Evolutionary conservation across 1,140 invertebrate species (phyloP).

Genomic region (Nomia melanderi): DNA sequence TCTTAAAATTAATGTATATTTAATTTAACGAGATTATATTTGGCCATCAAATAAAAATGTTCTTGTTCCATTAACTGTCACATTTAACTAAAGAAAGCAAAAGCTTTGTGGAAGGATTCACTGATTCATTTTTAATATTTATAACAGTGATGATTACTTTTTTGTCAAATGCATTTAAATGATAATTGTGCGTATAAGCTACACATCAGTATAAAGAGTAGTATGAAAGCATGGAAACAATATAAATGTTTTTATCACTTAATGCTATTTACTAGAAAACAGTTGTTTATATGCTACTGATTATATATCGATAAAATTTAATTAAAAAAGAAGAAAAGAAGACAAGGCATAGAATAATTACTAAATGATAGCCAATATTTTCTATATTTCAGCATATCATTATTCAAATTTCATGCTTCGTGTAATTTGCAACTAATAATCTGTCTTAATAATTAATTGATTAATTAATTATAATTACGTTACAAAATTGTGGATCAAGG

Average conservation of each 20-base stretch:
- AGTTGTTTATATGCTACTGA: background rate
- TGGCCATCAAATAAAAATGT: background rate
- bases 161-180: constrained; percentile 30
- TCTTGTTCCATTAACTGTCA: background rate
- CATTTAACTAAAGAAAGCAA: constrained; percentile 9
- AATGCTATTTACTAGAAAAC: constrained; percentile 15
- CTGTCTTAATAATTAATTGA: background rate
- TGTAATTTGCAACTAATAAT: background rate
- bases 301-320: background rate
- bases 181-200: constrained; percentile 33
- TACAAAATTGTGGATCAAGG: background rate
- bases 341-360: background rate
- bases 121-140: constrained; percentile 1
- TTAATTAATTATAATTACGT: background rate
- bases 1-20: background rate
- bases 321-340: background rate
- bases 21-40: background rate
- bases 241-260: background rate
- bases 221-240: constrained; percentile 1
- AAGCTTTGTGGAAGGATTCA: constrained; percentile 33
- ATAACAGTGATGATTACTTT: background rate
- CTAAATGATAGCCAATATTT: background rate
- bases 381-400: background rate
- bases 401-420: background rate
- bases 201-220: background rate